phyloP scores from a whole-genome alignment of 2,113 vertebrate species.

The Motacilla alba region DNA sequence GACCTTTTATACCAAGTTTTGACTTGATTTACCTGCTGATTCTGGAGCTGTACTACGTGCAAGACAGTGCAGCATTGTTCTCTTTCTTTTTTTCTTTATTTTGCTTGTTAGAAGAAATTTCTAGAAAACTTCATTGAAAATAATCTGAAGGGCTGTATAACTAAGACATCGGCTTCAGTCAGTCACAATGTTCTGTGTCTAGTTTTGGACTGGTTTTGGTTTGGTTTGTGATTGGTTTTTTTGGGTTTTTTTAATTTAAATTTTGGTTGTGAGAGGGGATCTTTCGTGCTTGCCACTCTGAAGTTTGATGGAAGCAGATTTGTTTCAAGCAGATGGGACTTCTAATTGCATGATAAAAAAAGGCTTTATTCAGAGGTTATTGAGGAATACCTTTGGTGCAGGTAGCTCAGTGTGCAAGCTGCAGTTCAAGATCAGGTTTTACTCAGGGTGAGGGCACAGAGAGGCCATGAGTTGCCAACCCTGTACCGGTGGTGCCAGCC shows the following conservation, averaged over 20 bases:
- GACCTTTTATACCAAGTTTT: neutral
- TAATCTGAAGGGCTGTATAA: neutral
- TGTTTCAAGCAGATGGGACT: neutral
- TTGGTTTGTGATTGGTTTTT: neutral
- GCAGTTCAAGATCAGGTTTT: neutral
- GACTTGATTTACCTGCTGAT: conserved; percentile 15
- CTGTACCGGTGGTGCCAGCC: neutral
- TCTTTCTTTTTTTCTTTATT: neutral
- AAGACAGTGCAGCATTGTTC: neutral
- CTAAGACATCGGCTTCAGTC: neutral
- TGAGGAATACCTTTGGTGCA: neutral
- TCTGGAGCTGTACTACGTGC: neutral
- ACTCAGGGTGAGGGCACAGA: neutral
- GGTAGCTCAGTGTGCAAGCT: neutral
- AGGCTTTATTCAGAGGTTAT: neutral
- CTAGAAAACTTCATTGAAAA: neutral
- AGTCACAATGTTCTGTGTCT: neutral
- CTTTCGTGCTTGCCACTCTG: neutral
- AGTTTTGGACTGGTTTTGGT: neutral
- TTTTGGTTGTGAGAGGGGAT: neutral
- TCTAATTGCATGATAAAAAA: neutral
- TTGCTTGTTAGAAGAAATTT: neutral
- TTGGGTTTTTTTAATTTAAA: neutral
- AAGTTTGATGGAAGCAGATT: neutral
- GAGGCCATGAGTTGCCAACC: neutral